Evolutionary conservation across 2,113 vertebrate species (phyloP), one percentile per base, ranked within the genome.

Genomic region (Seriola dumerili): DNA sequence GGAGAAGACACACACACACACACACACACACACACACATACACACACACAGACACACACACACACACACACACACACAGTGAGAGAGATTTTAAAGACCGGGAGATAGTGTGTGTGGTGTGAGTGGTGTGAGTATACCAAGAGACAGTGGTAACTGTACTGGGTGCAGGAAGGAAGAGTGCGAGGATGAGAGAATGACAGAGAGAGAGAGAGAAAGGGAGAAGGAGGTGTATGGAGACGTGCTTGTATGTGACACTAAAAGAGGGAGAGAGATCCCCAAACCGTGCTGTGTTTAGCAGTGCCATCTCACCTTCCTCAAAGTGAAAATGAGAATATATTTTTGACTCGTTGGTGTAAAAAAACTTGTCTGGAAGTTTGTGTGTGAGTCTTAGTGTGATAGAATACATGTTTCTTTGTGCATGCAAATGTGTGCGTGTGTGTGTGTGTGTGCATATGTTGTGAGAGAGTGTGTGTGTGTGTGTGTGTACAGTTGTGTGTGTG

Each of bases 311-410:
- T 89, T 82, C 48, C 42, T 59, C 72, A 42, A 78, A 86, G 90
- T 84, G 92, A 93, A 92, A 94, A 93, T 94, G 84, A 92, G 80
- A 91, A 89, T 79, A 73, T 94, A 92, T 94, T 94, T 93, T 91
- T 90, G 83, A 84, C 91, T 88, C 4, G 8, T 40, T 4, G 21
- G 80, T 65, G 84, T 76, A 25, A 78, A 80, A 66, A 58, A 78
- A 80, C 59, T 72, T 73, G 44, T 63, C 59, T 78, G 13, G 62
- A 85, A 87, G 68, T 87, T 86, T 74, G 62, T 9, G 48, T 13
- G 14, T 21, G 3, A 59, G 44, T 67, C 14, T 46, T 54, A 72
- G 50, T 80, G 87, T 74, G 78, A 70, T 17, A 57, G 55, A 72
- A 72, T 42, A 50, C 69, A 23, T 57, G 65, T 65, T 70, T 46